Conservation (phyloP, 1,140 invertebrate genomes). For the Macrosteles quadrilineatus region DNA sequence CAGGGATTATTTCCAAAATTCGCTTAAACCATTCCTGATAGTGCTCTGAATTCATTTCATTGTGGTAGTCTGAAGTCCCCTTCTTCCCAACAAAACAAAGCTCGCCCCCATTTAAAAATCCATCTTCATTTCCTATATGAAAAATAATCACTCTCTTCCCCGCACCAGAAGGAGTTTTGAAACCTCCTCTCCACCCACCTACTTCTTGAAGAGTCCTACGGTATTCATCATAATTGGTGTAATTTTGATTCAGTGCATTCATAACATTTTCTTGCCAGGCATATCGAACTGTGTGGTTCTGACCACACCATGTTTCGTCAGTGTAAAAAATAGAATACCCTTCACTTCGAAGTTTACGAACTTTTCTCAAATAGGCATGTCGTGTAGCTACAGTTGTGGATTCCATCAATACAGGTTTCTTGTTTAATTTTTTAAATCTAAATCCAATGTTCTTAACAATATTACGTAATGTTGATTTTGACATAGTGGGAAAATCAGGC, state of each 20-base stretch:
- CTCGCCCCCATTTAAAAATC: too few species aligned
- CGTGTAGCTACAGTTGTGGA: too few species aligned
- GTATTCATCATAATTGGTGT: background rate
- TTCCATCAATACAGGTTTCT: too few species aligned
- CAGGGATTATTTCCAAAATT: background rate
- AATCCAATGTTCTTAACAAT: too few species aligned
- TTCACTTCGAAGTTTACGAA: background rate
- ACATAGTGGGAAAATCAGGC: too few species aligned
- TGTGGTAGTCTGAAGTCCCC: background rate
- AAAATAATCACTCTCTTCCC: background rate
- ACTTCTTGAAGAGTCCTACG: background rate
- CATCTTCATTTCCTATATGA: too few species aligned
- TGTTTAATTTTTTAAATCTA: too few species aligned
- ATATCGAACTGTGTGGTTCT: background rate
- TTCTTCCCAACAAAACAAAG: too few species aligned
- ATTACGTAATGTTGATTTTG: too few species aligned
- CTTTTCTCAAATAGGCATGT: background rate
- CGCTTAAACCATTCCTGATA: too few species aligned
- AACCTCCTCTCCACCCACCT: background rate
- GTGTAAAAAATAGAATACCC: background rate
- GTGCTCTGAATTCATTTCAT: background rate
- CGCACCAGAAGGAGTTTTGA: background rate
- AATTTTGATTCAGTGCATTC: background rate
- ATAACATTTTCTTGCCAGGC: background rate
- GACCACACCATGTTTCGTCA: background rate